Evolutionary conservation across 2,797 vertebrate genomes (phyloP), one percentile per base, ranked within the genome.

Genomic region (Amblyraja radiata): DNA sequence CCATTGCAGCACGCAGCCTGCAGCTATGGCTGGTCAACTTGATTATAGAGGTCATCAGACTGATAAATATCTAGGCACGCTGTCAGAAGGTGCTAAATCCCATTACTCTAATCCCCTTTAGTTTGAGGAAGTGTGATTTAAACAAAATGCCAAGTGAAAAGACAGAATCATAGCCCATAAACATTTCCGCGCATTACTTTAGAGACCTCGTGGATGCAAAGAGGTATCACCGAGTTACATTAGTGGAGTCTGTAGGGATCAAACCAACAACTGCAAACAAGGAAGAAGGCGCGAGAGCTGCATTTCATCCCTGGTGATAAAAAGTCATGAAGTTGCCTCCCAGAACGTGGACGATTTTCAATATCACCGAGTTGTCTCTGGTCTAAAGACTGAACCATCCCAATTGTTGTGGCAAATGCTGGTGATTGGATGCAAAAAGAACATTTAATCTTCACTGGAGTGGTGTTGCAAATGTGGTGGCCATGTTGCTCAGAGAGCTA

Each of bases 51-150:
- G 39, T 92, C 90, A 92, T 54, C 39, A 54, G 71, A 23, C 90
- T 74, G 90, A 73, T 91, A 91, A 73, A 13, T 11, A 91, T 91
- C 90, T 91, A 71, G 65, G 1, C 90, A 25, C 46, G 39, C 28
- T 71, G 88, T 73, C 65, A n/a, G 90, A 76, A 92, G 28, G 68
- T 25, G 68, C 74, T 46, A 76, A 92, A 76, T 73, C 25, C 36
- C n/a, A 76, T 76, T 54, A 74, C 46, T 74, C 9, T 74, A 74
- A 68, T 58, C 36, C 39, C 46, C 25, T 91, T 74, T 74, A 46
- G 68, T 46, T 74, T 16, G 23, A 54, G 10, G 36, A 36, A 74
- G 39, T 74, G 23, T 13, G 90, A 76, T 58, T 92, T 92, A 46
- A 92, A 36, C 36, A 65, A 9, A 68, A 9, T 88, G 61, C 63